Evolutionary conservation across 2,888 invertebrate genomes (phyloP), one percentile per base, ranked within the genome.

Genomic region (Rhogogaster chlorosoma): DNA sequence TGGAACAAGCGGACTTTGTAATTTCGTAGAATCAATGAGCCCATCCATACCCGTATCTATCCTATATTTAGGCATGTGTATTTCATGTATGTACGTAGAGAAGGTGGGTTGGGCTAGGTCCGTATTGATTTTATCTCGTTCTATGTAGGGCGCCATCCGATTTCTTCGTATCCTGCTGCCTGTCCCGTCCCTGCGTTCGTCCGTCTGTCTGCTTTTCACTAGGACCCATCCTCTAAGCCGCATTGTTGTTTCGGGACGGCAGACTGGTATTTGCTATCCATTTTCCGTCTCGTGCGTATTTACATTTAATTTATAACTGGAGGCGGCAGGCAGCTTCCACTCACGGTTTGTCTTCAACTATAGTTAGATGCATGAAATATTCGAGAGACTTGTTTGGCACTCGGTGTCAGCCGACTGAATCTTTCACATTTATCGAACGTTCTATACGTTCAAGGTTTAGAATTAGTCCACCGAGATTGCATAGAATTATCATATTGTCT

Each of bases 241-340:
- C 88, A 88, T 89, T 89, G 88, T 90, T 90, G 88, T 90, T 89
- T 88, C 87, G 87, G 87, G 87, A 86, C 86, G 86, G 86, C 86
- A 85, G 87, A 86, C 87, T 85, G 86, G 85, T 90, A 88, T 90
- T 90, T 90, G 88, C 88, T 87, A 88, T 87, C 87, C 86, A 87
- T 88, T 89, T 88, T 87, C 88, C 86, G 85, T 86, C 87, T 87
- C 84, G 71, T 73, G 77, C 86, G 88, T 90, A 89, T 90, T 90
- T 90, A 88, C 89, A 89, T 89, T 90, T 89, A 90, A 89, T 90
- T 90, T 89, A 88, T 88, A 86, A 86, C 87, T 85, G 22, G 75
- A 61, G 78, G 57, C 67, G n/a, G 83, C 64, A 49, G 75, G 57
- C 45, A 18, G 83, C 83, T 70, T 45, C 82, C 82, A 22, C 67